phyloP scores from a whole-genome alignment of 2,797 vertebrate genomes.

The Phalanger gymnotis region DNA sequence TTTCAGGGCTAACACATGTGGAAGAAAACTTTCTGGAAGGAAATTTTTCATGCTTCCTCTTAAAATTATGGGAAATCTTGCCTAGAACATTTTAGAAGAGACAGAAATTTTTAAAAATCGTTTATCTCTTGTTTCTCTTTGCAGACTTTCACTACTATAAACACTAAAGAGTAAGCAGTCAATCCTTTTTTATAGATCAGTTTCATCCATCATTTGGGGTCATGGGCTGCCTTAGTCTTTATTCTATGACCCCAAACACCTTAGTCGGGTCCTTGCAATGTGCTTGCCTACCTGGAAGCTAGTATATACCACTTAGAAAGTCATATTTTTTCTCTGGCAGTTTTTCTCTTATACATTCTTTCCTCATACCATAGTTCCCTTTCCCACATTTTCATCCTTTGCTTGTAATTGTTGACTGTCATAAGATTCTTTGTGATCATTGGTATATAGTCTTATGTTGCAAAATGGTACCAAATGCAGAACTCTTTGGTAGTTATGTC shows the following conservation, averaged over 20 bases:
- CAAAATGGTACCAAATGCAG: not conserved
- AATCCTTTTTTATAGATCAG: not conserved
- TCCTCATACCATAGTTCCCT: constrained; percentile 6
- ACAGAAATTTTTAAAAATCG: not conserved
- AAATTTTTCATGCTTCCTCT: constrained; percentile 45
- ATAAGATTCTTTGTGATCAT: not conserved
- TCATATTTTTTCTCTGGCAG: constrained; percentile 11
- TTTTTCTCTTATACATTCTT: not conserved
- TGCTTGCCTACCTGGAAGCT: not conserved
- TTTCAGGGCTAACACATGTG: constrained; percentile 59
- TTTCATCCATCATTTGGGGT: not conserved
- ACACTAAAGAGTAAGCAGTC: not conserved
- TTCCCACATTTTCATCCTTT: constrained; percentile 2
- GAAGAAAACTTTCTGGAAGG: constrained; percentile 65
- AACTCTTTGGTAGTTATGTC: constrained; percentile 6
- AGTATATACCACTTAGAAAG: constrained; percentile 16
- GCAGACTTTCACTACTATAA: not conserved
- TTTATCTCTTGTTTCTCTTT: constrained; percentile 1
- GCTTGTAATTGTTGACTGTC: constrained; percentile 9
- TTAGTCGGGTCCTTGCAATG: not conserved
- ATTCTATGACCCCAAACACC: not conserved
- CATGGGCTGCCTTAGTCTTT: not conserved
- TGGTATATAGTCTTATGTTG: not conserved
- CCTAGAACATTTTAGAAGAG: constrained; percentile 41
- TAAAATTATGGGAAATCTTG: constrained; percentile 51